Evolutionary conservation across 2,888 invertebrate species (phyloP), one percentile per base, ranked within the genome.

Genomic region (Lordiphosa fenestrarum): DNA sequence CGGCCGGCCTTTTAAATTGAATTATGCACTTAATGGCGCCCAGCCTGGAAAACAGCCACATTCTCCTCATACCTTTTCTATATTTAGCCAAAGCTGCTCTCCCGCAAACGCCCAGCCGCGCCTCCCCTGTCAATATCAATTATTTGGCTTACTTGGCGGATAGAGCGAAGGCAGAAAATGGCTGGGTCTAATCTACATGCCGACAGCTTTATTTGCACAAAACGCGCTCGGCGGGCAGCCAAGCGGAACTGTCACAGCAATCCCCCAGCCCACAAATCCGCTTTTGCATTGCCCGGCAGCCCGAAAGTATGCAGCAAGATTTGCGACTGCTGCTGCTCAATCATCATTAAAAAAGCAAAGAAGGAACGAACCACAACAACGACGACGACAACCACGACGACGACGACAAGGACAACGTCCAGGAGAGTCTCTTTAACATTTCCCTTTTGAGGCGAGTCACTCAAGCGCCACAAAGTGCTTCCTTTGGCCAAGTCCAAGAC

Each of bases 381-480:
- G 35, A 46, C 3, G 35, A 5, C 10, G 35, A 5, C 5, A 33
- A 44, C 15, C 35, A 15, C 3, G 36, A 15, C 56, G 37, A 44
- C 15, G 35, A 15, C 3, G 36, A 15, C 56, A 42, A 12, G 15
- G 41, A 38, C 51, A 36, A 36, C 51, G 44, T 69, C 76, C 68
- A 69, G 55, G 41, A 38, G 48, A 46, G 53, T 60, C 63, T 53
- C 65, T 40, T 58, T 41, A 66, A 53, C 76, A 72, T 64, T 65
- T 81, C 70, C 66, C 74, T 48, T 78, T 66, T 62, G 64, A 68
- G 73, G 49, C 68, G 62, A 70, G 50, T 66, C 70, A 70, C 65
- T 77, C 62, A 76, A 80, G 84, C 77, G 76, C 70, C 76, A 47
- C 70, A 80, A 83, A 77, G 81, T 72, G 81, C 59, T 77, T 77